Percentiles rank a stretch among this genome's conserved stretches.
Conservation (phyloP, 2,888 invertebrate genomes). For the Catocala sponsa region DNA sequence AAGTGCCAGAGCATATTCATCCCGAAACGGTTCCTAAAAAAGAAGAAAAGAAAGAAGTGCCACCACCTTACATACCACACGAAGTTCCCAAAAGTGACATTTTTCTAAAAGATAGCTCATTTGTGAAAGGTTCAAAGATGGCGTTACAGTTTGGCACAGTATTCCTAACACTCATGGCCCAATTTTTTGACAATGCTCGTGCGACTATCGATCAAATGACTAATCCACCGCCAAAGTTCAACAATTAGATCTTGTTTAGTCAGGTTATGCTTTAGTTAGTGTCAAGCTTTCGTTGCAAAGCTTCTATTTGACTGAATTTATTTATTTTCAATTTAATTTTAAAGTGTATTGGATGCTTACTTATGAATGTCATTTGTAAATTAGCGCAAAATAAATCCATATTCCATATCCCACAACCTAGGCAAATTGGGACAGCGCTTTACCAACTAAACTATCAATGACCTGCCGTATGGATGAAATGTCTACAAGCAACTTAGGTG, state of each 20-base stretch:
- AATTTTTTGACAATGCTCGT: slow-evolving; percentile 67
- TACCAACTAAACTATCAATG: too few relatives aligned
- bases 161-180: slow-evolving; percentile 69
- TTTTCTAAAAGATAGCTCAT: slow-evolving; percentile 26
- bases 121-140: slow-evolving; percentile 61
- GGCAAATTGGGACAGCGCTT: too few relatives aligned
- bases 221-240: slow-evolving; percentile 45
- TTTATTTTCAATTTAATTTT: too few relatives aligned
- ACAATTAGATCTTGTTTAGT: neutral
- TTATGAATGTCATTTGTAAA: too few relatives aligned
- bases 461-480: too few relatives aligned
- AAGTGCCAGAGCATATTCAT: neutral
- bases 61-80: slow-evolving; percentile 4
- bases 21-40: neutral
- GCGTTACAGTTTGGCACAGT: slow-evolving; percentile 73
- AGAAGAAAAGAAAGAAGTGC: slow-evolving; percentile 10
- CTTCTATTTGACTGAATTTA: too few relatives aligned
- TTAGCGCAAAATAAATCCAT: too few relatives aligned
- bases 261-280: too few relatives aligned
- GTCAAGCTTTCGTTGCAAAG: too few relatives aligned
- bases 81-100: slow-evolving; percentile 29
- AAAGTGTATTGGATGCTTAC: too few relatives aligned
- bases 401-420: too few relatives aligned
- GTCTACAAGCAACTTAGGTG: too few relatives aligned
- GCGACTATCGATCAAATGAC: slow-evolving; percentile 62